phyloP scores from a whole-genome alignment of 2,113 vertebrate species.

The Stegastes partitus region DNA sequence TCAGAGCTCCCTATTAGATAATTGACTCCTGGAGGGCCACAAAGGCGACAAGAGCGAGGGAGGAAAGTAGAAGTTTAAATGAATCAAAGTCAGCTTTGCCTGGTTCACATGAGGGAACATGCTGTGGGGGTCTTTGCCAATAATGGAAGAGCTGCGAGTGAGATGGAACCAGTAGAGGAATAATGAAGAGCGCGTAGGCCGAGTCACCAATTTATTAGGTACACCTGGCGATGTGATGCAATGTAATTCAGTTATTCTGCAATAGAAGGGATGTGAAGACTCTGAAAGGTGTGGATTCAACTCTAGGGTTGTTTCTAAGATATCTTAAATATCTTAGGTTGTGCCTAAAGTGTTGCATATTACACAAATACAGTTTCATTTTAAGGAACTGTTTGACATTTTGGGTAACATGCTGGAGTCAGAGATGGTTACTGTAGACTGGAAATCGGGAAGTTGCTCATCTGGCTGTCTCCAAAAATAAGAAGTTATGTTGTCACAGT shows the following conservation, averaged over 20 bases:
- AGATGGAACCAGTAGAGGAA: not conserved
- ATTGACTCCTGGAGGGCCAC: conserved; percentile 67
- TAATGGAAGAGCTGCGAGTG: conserved; percentile 6
- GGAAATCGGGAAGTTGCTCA: not conserved
- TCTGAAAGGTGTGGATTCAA: too few relatives aligned
- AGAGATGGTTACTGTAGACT: conserved; percentile 1
- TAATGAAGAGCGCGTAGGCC: not conserved
- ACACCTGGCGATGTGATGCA: not conserved
- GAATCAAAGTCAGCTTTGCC: conserved; percentile 49
- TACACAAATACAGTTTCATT: not conserved
- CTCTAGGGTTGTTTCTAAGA: too few relatives aligned
- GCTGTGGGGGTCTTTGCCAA: conserved; percentile 2
- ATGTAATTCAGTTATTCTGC: not conserved
- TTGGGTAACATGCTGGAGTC: not conserved
- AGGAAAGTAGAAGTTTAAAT: conserved; percentile 50
- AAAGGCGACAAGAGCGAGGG: conserved; percentile 38
- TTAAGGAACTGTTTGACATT: not conserved
- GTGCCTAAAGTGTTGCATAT: not conserved
- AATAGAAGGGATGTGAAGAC: not conserved
- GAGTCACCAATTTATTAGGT: conserved; percentile 10
- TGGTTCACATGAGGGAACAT: conserved; percentile 5
- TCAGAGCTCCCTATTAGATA: conserved; percentile 63
- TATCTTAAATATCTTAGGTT: not conserved
- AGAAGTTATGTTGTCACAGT: not conserved
- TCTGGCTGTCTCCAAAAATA: not conserved